Base-by-base conservation (phyloP, 2,888 invertebrate genomes). In the Aplocera efformata region DNA sequence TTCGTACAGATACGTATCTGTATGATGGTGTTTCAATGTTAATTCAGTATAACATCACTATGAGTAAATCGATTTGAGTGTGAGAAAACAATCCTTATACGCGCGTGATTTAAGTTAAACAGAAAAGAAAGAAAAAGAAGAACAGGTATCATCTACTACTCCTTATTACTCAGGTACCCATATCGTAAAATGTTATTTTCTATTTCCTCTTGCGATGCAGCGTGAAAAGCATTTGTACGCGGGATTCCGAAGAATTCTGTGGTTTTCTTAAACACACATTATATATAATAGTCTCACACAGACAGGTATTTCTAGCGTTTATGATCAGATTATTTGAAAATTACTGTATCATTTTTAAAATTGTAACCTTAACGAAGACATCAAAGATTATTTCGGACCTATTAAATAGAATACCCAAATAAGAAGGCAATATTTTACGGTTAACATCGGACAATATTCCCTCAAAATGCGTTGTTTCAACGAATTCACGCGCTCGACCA, bases 401-500 rank as follows among this genome's bases (percentile, higher is more conserved):
- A 50, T 49, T 47, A 48, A 28, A 44, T 47, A 38, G 48, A 49
- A 48, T 48, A 42, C 36, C 28, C 36, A 33, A 32, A 41, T 36
- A 55, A 60, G 56, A 53, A 56, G 55, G 63, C 60, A 57, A 66
- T 71, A 73, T 68, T 73, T 73, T 67, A 71, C 67, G 62, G 60
- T 65, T 62, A 65, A 53, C 59, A 58, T 62, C 60, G 53, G 60
- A 60, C 63, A 56, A 63, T 56, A 64, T 60, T 67, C 59, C 63
- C 65, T 66, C 63, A 67, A 65, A 73, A 63, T 61, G 63, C 62
- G 63, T 60, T 63, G 70, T 72, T 72, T 71, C 69, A 67, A 69
- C 63, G 69, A 74, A 74, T 69, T 76, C 73, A 72, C 68, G 72
- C 68, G 65, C 69, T 66, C 66, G 65, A 61, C 69, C 69, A 67